These are phyloP conservation scores for Aspidiotus rigidus DNA, from an alignment of 2,888 invertebrate species.

Conservation along the genomic window DNA sequence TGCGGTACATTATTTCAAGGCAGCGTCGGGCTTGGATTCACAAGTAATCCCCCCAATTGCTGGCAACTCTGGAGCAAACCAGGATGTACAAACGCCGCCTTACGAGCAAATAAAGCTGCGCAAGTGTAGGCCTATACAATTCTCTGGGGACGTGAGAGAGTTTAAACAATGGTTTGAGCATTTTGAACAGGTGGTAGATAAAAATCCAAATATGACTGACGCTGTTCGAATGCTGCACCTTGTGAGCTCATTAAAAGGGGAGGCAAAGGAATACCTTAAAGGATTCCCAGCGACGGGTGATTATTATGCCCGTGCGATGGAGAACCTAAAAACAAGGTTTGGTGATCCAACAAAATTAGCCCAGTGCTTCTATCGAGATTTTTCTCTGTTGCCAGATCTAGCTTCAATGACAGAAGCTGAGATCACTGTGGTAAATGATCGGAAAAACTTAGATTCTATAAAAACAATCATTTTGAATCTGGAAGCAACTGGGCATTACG, in stretches of 20 bases:
- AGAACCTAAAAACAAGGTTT: neutral
- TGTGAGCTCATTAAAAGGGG: neutral
- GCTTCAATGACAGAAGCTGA: neutral
- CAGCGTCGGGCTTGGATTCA: no score
- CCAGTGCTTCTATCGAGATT: neutral
- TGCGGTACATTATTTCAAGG: no score
- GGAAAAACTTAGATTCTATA: neutral
- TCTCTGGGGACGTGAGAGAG: neutral
- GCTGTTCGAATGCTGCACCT: neutral
- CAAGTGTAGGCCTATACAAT: neutral
- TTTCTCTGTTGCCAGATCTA: neutral
- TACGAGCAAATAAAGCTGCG: neutral
- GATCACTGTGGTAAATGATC: neutral
- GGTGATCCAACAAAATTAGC: neutral
- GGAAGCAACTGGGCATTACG: neutral
- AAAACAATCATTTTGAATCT: neutral
- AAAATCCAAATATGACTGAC: neutral
- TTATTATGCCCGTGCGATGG: neutral
- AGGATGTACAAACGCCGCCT: no score
- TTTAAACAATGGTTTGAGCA: neutral
- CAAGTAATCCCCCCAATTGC: no score
- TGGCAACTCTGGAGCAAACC: no score
- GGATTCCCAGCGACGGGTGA: neutral
- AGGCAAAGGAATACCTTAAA: neutral
- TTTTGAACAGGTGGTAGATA: neutral